Conservation (phyloP, 2,888 invertebrate genomes). For the Formica aserva region DNA sequence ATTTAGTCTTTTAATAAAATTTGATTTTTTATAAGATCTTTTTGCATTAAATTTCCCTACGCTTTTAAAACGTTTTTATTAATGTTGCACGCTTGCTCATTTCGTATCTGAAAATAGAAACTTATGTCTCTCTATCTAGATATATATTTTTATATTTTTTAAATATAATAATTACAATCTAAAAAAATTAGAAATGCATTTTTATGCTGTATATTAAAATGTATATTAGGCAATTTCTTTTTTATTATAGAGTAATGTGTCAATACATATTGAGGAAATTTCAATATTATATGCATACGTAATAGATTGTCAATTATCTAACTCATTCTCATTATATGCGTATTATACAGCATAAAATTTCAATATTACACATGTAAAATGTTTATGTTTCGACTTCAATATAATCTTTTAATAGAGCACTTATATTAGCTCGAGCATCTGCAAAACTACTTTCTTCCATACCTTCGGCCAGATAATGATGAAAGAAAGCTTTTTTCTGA, state of each 20-base stretch:
- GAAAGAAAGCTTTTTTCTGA: conserved; percentile 94
- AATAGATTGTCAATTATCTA: too few relatives aligned
- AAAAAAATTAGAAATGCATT: background rate
- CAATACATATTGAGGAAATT: too few relatives aligned
- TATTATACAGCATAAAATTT: background rate
- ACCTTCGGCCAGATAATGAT: conserved; percentile 93
- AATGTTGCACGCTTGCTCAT: background rate
- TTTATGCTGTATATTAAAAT: background rate
- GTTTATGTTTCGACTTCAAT: conserved; percentile 88
- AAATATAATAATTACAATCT: background rate
- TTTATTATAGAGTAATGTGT: background rate
- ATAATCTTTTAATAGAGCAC: conserved; percentile 89
- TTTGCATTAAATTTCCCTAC: background rate
- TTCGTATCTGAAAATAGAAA: background rate
- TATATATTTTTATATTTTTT: background rate
- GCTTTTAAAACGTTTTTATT: background rate
- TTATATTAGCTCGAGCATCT: conserved; percentile 89
- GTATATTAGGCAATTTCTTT: background rate
- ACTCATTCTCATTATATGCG: too few relatives aligned
- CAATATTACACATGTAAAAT: background rate
- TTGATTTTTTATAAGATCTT: background rate
- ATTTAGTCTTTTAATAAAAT: too few relatives aligned
- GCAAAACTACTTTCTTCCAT: conserved; percentile 90
- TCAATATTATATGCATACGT: too few relatives aligned
- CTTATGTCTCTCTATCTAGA: background rate